Conservation (phyloP, 2,888 invertebrate species). For the Lithophane leautieri region DNA sequence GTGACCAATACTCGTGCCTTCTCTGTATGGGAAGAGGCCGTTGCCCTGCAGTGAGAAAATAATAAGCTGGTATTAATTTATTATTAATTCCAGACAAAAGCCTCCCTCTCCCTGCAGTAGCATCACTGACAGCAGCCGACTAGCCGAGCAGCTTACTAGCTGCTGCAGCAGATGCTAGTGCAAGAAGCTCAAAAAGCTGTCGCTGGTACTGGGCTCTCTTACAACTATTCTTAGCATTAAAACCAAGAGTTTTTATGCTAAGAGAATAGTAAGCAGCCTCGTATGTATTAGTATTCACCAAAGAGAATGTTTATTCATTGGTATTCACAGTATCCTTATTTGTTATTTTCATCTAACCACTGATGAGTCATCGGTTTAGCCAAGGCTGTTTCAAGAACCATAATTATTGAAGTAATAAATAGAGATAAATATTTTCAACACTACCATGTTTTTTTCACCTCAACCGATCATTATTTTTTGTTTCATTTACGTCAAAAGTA, state of each 20-base stretch:
- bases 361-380: neutral
- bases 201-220: neutral
- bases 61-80: neutral
- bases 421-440: neutral
- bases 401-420: neutral
- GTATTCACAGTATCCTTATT: neutral
- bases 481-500: neutral
- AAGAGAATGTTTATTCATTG: no score
- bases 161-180: neutral
- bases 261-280: neutral
- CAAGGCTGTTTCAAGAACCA: neutral
- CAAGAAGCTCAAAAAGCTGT: neutral
- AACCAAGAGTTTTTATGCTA: neutral
- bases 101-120: no score
- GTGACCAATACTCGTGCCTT: no score
- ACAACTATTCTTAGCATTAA: neutral
- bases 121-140: no score
- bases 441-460: neutral
- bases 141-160: no score
- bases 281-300: neutral
- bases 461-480: conserved; percentile 1
- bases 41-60: no score
- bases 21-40: no score
- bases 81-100: neutral
- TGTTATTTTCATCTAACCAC: neutral